phyloP scores from a whole-genome alignment of 1,140 invertebrate species.

The Diuraphis noxia region DNA sequence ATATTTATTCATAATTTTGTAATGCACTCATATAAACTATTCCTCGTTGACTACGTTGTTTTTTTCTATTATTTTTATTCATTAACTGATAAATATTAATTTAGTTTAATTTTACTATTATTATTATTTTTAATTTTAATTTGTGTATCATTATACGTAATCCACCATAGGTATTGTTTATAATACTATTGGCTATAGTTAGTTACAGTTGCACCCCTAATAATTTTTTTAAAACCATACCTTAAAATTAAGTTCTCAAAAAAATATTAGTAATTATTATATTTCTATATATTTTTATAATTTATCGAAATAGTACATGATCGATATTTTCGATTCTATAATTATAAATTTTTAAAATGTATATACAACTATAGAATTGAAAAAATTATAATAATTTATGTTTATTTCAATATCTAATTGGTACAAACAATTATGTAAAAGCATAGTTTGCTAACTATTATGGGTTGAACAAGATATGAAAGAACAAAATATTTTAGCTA shows the following conservation, averaged over 20 bases:
- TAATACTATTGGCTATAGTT: no score
- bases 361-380: neutral
- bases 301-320: neutral
- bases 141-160: no score
- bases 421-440: neutral
- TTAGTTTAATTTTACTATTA: no score
- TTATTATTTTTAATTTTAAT: no score
- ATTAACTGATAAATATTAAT: no score
- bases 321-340: neutral
- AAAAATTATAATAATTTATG: neutral
- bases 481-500: neutral
- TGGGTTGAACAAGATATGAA: neutral
- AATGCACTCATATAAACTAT: neutral
- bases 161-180: no score
- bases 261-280: neutral
- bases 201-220: no score
- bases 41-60: neutral
- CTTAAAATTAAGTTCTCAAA: neutral
- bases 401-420: neutral
- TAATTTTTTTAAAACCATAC: neutral
- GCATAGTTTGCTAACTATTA: neutral
- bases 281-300: neutral
- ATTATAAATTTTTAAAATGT: neutral
- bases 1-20: neutral
- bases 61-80: neutral